Evolutionary conservation across 2,113 vertebrate genomes (phyloP), one percentile per base, ranked within the genome.

Genomic region (Oreochromis tanganicae): DNA sequence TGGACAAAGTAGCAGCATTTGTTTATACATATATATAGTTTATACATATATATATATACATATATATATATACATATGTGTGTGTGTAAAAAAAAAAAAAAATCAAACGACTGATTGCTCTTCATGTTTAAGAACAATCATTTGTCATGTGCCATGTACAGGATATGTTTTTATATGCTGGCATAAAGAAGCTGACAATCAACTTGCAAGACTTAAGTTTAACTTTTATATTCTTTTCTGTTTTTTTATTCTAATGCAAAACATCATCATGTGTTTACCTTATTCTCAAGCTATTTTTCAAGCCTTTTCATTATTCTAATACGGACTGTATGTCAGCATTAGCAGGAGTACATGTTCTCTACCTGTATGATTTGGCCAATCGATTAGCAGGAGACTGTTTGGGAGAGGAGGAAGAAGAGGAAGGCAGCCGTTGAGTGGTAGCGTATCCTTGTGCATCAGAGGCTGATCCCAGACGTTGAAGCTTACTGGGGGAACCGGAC

Each of bases 341-440:
- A 75, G 75, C 50, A 88, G 19, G 19, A 57, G 63, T 27, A 80
- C 27, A 66, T 11, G 4, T n/a, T 29, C 5, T 96, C 92, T 97
- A 98, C 97, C 98, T 99, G 97, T 98, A 98, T 88, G 98, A 99
- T 96, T 99, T 99, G 92, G 98, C 98, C 93, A 98, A 97, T 56
- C 98, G 97, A 94, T 91, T 95, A 71, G 95, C 96, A 79, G 98
- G 96, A 86, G 98, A 98, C 95, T 98, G 98, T 96, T 99, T 99
- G 91, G 98, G 98, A 93, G 98, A 97, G 89, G 98, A 95, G 92
- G 97, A 97, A 92, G 97, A 97, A 85, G 95, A 95, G 61, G 96
- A 96, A 75, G 95, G 93, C 88, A 97, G 95, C 80, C 98, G 97
- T 89, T 98, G 97, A 81, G 97, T 96, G 93, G 97, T 96, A 85